Evolutionary conservation across 2,888 invertebrate species (phyloP).

Genomic region (Muschampia plurimacula): DNA sequence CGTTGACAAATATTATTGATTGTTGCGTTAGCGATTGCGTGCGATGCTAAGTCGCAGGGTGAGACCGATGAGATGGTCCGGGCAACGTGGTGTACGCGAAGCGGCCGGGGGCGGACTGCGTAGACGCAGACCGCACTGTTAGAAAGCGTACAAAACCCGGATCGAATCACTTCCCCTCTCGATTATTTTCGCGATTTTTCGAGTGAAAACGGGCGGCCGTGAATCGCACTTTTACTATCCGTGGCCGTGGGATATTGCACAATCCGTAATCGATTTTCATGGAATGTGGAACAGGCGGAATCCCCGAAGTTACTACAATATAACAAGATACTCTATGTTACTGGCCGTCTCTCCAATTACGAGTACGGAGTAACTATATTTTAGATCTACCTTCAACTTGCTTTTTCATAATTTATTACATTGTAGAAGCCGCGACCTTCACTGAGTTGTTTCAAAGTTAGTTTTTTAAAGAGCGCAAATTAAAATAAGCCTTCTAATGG

Average conservation of each 20-base stretch:
- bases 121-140: conserved; percentile 49
- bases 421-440: conserved; percentile 13
- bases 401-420: conserved; percentile 26
- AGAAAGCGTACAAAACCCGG: conserved; percentile 74
- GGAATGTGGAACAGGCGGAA: conserved; percentile 22
- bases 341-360: conserved; percentile 17
- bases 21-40: conserved; percentile 58
- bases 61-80: conserved; percentile 42
- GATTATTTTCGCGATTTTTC: conserved; percentile 72
- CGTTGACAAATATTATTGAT: conserved; percentile 52
- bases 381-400: conserved; percentile 32
- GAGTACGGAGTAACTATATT: conserved; percentile 15
- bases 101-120: conserved; percentile 63
- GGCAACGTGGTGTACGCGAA: conserved; percentile 58
- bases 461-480: neutral
- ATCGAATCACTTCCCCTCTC: conserved; percentile 61
- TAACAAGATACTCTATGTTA: neutral
- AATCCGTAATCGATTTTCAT: conserved; percentile 47
- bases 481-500: neutral
- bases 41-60: conserved; percentile 51
- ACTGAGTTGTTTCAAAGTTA: conserved; percentile 8
- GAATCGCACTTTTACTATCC: conserved; percentile 62
- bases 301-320: neutral
- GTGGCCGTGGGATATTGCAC: conserved; percentile 58
- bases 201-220: conserved; percentile 70